Conservation (phyloP, 2,113 vertebrate genomes). For the Vireo altiloquus region DNA sequence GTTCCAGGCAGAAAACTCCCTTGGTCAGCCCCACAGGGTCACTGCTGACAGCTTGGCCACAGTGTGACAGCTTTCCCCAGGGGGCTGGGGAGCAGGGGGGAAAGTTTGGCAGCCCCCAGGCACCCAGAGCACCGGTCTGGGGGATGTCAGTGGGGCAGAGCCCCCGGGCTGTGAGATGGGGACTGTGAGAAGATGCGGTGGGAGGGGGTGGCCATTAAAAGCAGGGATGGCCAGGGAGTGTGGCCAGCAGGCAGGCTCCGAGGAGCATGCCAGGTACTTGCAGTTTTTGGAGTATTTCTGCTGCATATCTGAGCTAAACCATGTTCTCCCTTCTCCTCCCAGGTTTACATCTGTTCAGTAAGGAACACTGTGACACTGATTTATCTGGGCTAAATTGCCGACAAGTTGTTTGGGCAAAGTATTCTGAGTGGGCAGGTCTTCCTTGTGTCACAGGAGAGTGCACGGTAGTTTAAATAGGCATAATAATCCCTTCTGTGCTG, state of each 20-base stretch:
- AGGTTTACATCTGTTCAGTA: neutral
- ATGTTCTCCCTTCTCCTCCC: neutral
- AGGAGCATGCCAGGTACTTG: neutral
- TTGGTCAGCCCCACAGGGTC: neutral
- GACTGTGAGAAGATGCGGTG: fast-evolving
- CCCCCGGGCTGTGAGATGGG: neutral
- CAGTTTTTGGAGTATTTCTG: neutral
- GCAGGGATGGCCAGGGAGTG: neutral
- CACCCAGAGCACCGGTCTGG: no score
- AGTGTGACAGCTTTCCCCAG: neutral
- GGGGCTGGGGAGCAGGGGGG: neutral
- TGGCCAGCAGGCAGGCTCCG: neutral
- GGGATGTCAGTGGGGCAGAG: neutral
- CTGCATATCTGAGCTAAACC: neutral
- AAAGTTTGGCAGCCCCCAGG: no score
- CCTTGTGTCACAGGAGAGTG: neutral
- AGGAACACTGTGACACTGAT: neutral
- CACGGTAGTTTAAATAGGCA: neutral
- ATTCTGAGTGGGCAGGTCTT: neutral
- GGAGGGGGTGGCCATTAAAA: neutral
- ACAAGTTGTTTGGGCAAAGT: neutral
- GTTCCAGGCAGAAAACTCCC: neutral
- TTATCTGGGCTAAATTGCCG: neutral
- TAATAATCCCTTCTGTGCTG: neutral
- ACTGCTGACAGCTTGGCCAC: neutral